Percentiles rank a stretch among this genome's conserved stretches.
These are phyloP conservation scores for Xiphorhynchus erythropygius DNA, from an alignment of 2,797 vertebrate genomes.

Conservation along the genomic window DNA sequence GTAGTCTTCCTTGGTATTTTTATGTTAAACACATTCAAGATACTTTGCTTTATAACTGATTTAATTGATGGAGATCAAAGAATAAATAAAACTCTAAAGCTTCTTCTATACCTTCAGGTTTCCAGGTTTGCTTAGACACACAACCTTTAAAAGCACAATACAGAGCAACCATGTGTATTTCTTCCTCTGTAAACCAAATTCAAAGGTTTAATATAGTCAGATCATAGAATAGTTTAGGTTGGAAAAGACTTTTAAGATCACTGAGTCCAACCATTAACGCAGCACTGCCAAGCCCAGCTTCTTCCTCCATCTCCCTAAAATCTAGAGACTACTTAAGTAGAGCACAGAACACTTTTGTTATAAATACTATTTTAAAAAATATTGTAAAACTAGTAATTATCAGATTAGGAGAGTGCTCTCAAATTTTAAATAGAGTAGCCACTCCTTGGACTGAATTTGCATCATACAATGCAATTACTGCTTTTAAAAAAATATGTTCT, in stretches of 20 bases:
- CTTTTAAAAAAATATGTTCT: not conserved
- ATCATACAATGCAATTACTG: not conserved
- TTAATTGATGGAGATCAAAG: not conserved
- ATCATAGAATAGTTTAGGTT: not conserved
- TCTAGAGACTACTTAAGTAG: not conserved
- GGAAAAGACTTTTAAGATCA: not conserved
- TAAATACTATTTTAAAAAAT: not conserved
- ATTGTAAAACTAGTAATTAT: not conserved
- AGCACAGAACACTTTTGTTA: not conserved
- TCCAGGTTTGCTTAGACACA: not conserved
- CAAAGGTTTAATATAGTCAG: not conserved
- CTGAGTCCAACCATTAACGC: not conserved
- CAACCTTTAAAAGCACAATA: not conserved
- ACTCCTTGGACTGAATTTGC: not conserved
- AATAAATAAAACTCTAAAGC: not conserved
- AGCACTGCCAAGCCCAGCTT: not conserved
- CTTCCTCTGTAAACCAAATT: not conserved
- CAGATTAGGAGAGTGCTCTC: not conserved
- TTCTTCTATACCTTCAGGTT: not conserved
- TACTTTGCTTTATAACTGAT: not conserved
- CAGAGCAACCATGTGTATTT: not conserved
- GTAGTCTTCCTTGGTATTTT: not conserved
- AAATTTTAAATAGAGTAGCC: not conserved
- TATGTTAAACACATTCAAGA: not conserved
- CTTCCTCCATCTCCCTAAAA: not conserved